These are phyloP conservation scores for Dryococelus australis DNA, from an alignment of 2,888 invertebrate species.

Conservation along the genomic window DNA sequence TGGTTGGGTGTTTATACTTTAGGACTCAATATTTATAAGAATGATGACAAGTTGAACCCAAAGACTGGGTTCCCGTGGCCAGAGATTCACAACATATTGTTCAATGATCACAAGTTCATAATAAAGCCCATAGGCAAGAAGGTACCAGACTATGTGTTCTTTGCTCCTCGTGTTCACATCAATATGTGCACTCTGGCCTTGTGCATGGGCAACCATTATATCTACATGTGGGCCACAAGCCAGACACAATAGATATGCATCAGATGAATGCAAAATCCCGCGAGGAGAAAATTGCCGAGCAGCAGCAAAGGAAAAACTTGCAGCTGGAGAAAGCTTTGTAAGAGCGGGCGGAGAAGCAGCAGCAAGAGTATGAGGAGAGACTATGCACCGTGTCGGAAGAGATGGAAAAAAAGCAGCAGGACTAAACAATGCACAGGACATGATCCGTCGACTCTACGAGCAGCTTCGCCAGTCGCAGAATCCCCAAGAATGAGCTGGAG, in stretches of 20 bases:
- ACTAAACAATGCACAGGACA: too few species aligned
- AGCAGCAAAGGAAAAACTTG: conserved; percentile 94
- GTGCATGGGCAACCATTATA: conserved; percentile 99
- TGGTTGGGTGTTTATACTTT: conserved; percentile 98
- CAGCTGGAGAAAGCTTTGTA: too few species aligned
- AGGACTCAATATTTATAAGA: conserved; percentile 98
- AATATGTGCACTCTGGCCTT: conserved; percentile 98
- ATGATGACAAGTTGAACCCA: conserved; percentile 93
- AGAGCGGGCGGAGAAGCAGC: too few species aligned
- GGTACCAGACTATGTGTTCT: conserved; percentile 99
- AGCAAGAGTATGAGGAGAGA: too few species aligned
- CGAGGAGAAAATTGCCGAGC: conserved; percentile 94
- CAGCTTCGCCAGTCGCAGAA: too few species aligned
- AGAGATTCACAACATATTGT: conserved; percentile 98
- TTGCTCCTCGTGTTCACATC: conserved; percentile 96
- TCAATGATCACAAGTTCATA: conserved; percentile 99
- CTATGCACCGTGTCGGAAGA: too few species aligned
- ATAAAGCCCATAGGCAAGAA: conserved; percentile 99
- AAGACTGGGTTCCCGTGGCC: conserved; percentile 99
- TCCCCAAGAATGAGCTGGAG: too few species aligned
- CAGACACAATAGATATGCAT: conserved; percentile 99
- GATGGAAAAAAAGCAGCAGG: too few species aligned
- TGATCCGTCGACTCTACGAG: too few species aligned
- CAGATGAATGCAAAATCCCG: conserved; percentile 99
- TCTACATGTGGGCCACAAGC: conserved; percentile 99